These are phyloP conservation scores for Caranx ignobilis DNA, from an alignment of 2,113 vertebrate genomes.

Conservation along the genomic window DNA sequence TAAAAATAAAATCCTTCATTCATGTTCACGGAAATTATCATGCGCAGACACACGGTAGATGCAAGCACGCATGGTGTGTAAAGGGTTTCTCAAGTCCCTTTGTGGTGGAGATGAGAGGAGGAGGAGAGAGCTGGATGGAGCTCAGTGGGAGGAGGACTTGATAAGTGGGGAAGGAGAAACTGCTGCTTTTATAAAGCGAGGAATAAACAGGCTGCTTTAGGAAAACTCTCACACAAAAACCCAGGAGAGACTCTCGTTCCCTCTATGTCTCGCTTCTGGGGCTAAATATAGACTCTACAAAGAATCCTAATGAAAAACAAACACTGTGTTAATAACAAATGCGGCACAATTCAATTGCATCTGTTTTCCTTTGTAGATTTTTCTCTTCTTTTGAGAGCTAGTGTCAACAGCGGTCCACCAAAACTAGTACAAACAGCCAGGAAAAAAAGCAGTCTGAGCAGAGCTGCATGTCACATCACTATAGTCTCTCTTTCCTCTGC, in stretches of 20 bases:
- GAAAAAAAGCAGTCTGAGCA: slow-evolving; percentile 7
- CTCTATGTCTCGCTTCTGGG: slow-evolving; percentile 9
- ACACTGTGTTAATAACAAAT: slow-evolving; percentile 46
- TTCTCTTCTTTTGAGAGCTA: slow-evolving; percentile 40
- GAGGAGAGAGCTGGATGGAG: slow-evolving; percentile 37
- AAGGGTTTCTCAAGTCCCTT: slow-evolving; percentile 55
- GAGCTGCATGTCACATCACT: slow-evolving; percentile 14
- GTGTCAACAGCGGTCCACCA: slow-evolving; percentile 51
- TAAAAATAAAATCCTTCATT: slow-evolving; percentile 48
- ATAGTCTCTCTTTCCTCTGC: slow-evolving; percentile 21
- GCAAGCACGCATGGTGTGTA: slow-evolving; percentile 18
- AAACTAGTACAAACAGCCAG: slow-evolving; percentile 45
- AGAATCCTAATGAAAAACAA: slow-evolving; percentile 66
- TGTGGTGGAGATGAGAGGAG: slow-evolving; percentile 51
- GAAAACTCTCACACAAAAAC: slow-evolving; percentile 57
- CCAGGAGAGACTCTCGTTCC: slow-evolving; percentile 45
- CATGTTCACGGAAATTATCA: slow-evolving; percentile 50
- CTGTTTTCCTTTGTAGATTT: slow-evolving; percentile 56
- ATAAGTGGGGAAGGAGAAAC: slow-evolving; percentile 48
- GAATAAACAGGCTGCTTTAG: slow-evolving; percentile 56
- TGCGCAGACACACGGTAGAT: slow-evolving; percentile 14
- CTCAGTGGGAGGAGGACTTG: slow-evolving; percentile 59
- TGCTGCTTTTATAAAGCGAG: slow-evolving; percentile 50
- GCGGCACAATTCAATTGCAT: slow-evolving; percentile 50
- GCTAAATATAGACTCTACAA: slow-evolving; percentile 64